Evolutionary conservation across 2,113 vertebrate genomes (phyloP), one percentile per base, ranked within the genome.

Genomic region (Mellivora capensis): DNA sequence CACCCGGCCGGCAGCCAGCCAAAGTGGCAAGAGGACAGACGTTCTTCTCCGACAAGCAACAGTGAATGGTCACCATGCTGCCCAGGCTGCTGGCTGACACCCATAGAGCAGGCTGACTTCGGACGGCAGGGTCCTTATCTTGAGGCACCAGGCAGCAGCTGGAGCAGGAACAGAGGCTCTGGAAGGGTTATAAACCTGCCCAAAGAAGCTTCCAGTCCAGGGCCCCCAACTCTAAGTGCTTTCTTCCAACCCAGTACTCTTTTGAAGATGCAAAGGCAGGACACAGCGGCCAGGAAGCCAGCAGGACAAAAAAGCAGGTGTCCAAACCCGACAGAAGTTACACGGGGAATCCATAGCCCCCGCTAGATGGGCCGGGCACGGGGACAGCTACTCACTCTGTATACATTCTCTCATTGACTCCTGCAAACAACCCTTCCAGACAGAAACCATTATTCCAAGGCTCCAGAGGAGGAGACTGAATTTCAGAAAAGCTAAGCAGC

Each of bases 41-140:
- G 77, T 96, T 96, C 95, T 82, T 94, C 39, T 64, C 79, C 72
- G 74, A 96, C 79, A 95, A 92, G 93, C 25, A 29, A 86, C 42
- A 29, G 2, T 57, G 82, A 97, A 94, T 67, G 77, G 91, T 61
- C 77, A 52, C 72, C 12, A 3, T 3, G 59, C 62, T 34, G 59
- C 71, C 82, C 9, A 42, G 84, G 59, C 64, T 49, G 8, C 3
- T 12, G 77, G 86, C 95, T 0, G 5, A 67, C 76, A n/a, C 31
- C 74, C 3, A 0, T 77, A 86, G 37, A 95, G 87, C 79, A 88
- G 42, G 74, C 86, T 93, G 93, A 64, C 79, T 82, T 54, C 9
- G 23, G 84, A 20, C 13, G 29, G 67, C 21, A 4, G 0, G 39
- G 84, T 96, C 47, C 42, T 94, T 72, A 96, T 98, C 86, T 83